Base-by-base conservation (phyloP, 1,140 invertebrate genomes). In the Aphaenogaster floridana region DNA sequence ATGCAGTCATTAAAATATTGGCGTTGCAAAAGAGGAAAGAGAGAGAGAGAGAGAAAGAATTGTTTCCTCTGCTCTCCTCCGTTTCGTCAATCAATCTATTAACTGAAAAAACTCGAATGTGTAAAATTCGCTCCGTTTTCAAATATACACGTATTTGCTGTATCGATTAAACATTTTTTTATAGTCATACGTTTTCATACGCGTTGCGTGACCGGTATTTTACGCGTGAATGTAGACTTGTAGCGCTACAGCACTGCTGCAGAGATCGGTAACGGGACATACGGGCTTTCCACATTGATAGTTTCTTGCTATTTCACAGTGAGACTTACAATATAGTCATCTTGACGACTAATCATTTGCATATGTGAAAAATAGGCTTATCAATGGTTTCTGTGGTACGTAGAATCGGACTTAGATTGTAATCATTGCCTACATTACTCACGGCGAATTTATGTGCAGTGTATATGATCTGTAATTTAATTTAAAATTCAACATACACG, bases 401-500 rank as follows among this genome's bases (percentile, higher is more conserved):
- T 39, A 54, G 36, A 45, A 68, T 68, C n/a, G 48, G 15, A 57
- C 52, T 80, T 71, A 69, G 36, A 71, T 81, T 54, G 13, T 28
- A 68, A 81, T 81, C 39, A 9, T 81, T 81, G 39, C 3, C 6
- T 50, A 50, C 45, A 50, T 79, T 78, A 80, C 36, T 80, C 78
- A 81, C 52, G 48, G 15, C 36, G 78, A 69, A 42, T 71, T 69
- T 69, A 69, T 80, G 66, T 54, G 64, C 36, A 28, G 36, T 17
- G 7, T 39, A 81, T 71, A 42, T 17, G 9, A 9, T 28, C 50
- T 42, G 48, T 81, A 81, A 71, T 81, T 81, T 71, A 57, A 52
- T 81, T 81, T 71, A 71, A 69, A 78, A 71, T 71, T 81, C 64
- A 71, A 81, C 64, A 36, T 57, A 81, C 21, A 81, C 21, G 48